Conservation (phyloP, 2,113 vertebrate genomes). For the Chitala chitala region DNA sequence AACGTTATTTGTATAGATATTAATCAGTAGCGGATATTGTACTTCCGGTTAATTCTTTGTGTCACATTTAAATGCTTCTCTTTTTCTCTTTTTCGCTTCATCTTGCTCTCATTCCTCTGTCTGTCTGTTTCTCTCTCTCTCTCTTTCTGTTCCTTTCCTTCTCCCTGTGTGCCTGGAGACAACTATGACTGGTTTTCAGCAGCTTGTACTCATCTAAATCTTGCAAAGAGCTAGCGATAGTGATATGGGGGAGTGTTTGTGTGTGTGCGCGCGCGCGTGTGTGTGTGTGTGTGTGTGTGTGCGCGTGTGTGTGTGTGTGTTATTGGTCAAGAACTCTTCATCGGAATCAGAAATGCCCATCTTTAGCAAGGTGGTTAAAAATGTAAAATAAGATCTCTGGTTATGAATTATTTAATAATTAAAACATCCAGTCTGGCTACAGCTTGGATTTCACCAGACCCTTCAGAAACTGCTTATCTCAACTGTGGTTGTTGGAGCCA, state of each 20-base stretch:
- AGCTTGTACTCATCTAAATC: slow-evolving; percentile 7
- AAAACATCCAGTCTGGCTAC: background rate
- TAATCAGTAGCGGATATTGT: slow-evolving; percentile 4
- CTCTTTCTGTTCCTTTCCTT: background rate
- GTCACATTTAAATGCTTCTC: slow-evolving; percentile 4
- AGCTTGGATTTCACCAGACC: background rate
- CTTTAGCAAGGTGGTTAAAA: too few species aligned
- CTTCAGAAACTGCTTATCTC: slow-evolving; percentile 6
- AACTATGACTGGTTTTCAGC: background rate
- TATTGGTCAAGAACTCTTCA: background rate
- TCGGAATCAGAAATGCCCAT: background rate
- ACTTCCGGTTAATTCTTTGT: background rate
- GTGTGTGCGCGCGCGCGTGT: slow-evolving; percentile 15
- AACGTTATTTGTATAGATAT: background rate
- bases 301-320: background rate
- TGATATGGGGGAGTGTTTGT: slow-evolving; percentile 7
- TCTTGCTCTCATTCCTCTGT: background rate
- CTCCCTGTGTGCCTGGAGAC: background rate
- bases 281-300: slow-evolving; percentile 17
- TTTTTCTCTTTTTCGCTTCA: background rate
- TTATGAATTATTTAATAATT: slow-evolving; percentile 19
- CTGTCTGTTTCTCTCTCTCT: background rate
- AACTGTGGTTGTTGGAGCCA: slow-evolving; percentile 9
- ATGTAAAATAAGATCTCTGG: too few species aligned
- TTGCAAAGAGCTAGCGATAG: background rate